These are phyloP conservation scores for Lemur catta DNA, from an alignment of 2,797 vertebrate genomes.

Conservation along the genomic window DNA sequence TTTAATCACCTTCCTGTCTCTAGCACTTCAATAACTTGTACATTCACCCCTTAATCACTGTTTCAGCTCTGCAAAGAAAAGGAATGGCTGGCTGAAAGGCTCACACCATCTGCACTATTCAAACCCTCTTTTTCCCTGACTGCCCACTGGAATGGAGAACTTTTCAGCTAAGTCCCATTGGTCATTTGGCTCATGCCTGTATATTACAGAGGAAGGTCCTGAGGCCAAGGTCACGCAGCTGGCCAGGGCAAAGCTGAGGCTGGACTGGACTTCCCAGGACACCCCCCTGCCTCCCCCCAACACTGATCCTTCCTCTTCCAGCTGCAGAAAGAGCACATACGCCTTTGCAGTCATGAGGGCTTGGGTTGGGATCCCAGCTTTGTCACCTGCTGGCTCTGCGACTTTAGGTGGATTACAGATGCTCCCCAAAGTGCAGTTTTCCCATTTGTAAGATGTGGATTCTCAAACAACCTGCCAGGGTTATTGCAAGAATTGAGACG, in stretches of 20 bases:
- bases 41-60: conserved; percentile 45
- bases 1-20: conserved; percentile 66
- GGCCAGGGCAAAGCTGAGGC: background rate
- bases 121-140: conserved; percentile 17
- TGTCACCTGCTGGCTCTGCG: background rate
- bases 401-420: background rate
- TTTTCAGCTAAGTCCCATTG: conserved; percentile 15
- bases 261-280: background rate
- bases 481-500: background rate
- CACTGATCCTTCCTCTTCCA: background rate
- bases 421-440: background rate
- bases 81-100: conserved; percentile 25
- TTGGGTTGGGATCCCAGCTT: background rate
- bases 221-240: background rate
- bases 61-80: conserved; percentile 46
- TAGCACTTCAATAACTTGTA: conserved; percentile 58
- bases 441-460: background rate
- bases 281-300: background rate
- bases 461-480: background rate
- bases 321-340: background rate
- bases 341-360: background rate
- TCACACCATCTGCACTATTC: conserved; percentile 34
- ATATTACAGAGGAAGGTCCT: background rate
- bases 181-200: conserved; percentile 9
- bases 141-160: conserved; percentile 13